Evolutionary conservation across 2,888 invertebrate species (phyloP).

Genomic region (Mesoligia furuncula): DNA sequence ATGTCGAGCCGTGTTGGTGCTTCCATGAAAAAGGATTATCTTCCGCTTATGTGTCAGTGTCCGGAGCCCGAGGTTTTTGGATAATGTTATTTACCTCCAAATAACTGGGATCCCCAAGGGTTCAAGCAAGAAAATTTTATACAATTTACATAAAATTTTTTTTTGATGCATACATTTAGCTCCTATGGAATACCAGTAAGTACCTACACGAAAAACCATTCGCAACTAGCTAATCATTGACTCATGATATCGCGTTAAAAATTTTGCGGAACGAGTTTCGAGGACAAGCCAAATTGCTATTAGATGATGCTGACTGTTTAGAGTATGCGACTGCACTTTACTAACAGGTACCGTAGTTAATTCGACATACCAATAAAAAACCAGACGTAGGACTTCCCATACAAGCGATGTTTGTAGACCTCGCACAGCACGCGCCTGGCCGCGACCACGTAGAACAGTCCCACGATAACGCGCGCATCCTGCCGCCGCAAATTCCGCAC

Average conservation of each 20-base stretch:
- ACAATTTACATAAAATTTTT: conserved; percentile 44
- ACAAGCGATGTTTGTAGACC: conserved; percentile 97
- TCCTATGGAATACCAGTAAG: neutral
- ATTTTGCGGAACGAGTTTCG: neutral
- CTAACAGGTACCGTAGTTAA: neutral
- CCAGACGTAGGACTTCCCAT: conserved; percentile 99
- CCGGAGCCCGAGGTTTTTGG: conserved; percentile 60
- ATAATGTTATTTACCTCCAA: conserved; percentile 70
- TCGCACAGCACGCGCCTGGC: conserved; percentile 99
- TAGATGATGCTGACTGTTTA: neutral
- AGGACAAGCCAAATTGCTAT: neutral
- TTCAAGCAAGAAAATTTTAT: conserved; percentile 43
- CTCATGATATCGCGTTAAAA: neutral
- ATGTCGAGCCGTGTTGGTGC: conserved; percentile 57
- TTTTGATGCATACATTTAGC: conserved; percentile 2
- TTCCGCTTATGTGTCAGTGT: conserved; percentile 68
- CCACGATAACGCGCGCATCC: conserved; percentile 99
- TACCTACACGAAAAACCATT: neutral
- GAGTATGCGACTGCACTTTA: neutral
- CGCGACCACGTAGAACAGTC: conserved; percentile 99
- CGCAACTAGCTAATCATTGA: too few relatives aligned
- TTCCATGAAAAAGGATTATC: conserved; percentile 68
- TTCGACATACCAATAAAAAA: conserved; percentile 97
- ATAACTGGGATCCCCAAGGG: conserved; percentile 60
- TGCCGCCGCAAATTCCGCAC: conserved; percentile 98